A percentile compares a stretch with the other conserved stretches of the same genome.
phyloP scores from a whole-genome alignment of 2,888 invertebrate species.

The Drosophila imparisetae region DNA sequence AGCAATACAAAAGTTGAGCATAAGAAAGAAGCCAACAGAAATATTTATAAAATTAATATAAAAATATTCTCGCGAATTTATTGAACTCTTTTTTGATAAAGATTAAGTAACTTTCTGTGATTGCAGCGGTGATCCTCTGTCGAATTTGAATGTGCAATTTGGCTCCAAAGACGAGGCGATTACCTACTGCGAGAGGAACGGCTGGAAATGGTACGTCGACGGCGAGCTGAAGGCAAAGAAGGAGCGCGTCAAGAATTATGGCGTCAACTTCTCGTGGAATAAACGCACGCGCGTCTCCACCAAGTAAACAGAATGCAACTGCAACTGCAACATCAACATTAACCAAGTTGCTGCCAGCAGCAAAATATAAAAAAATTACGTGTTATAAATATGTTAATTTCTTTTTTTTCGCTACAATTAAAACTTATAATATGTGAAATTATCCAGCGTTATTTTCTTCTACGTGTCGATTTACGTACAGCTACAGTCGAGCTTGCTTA shows the following conservation, averaged over 20 bases:
- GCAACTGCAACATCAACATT: background rate
- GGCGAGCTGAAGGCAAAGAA: conserved; percentile 88
- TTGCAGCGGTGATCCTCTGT: conserved; percentile 96
- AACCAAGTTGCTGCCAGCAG: background rate
- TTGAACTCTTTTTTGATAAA: background rate
- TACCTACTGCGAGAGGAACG: conserved; percentile 96
- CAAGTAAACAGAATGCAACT: conserved; percentile 88
- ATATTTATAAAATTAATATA: background rate
- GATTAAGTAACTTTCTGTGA: background rate
- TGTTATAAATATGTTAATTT: conserved; percentile 34
- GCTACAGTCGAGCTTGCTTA: background rate
- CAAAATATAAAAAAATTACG: conserved; percentile 22
- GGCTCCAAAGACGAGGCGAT: conserved; percentile 93
- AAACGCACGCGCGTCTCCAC: conserved; percentile 97
- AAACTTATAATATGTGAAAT: conserved; percentile 18
- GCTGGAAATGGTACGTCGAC: conserved; percentile 95
- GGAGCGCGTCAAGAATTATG: conserved; percentile 95
- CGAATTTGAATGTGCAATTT: conserved; percentile 95
- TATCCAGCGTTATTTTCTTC: background rate
- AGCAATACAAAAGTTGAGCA: background rate
- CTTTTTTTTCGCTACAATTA: conserved; percentile 30
- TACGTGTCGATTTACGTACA: background rate
- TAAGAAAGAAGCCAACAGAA: background rate
- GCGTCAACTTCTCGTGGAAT: conserved; percentile 98
- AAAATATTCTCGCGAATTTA: too few relatives aligned